Percentiles rank a stretch among this genome's conserved stretches.
phyloP scores from a whole-genome alignment of 2,888 invertebrate species.

The Metacarcinus magister region DNA sequence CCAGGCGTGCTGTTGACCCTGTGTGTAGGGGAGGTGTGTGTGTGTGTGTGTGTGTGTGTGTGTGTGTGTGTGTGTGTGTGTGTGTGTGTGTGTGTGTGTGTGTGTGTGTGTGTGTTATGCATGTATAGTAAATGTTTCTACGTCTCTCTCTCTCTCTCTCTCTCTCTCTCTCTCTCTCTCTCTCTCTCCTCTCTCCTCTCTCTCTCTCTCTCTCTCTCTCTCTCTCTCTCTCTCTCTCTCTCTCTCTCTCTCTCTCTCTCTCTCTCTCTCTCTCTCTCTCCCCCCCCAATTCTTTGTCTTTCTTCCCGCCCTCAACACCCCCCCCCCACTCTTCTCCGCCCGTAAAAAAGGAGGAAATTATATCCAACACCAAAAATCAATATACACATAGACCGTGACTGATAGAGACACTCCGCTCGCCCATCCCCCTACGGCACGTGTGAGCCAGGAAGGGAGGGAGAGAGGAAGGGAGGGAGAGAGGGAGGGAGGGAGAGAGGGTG shows the following conservation, averaged over 20 bases:
- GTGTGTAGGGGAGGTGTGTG: neutral
- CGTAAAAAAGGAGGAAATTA: constrained; percentile 63
- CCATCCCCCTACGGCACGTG: constrained; percentile 1
- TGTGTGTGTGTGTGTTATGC: neutral
- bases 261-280: neutral
- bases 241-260: neutral
- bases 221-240: neutral
- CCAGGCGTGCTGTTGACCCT: constrained; percentile 15
- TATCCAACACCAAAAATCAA: constrained; percentile 71
- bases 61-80: constrained; percentile 43
- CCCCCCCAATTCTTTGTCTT: neutral
- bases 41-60: constrained; percentile 22
- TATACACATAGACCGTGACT: constrained; percentile 68
- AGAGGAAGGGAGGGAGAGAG: neutral
- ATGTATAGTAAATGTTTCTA: neutral
- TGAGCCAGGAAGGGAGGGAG: neutral
- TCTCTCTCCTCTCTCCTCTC: neutral
- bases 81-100: neutral
- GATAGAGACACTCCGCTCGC: constrained; percentile 67
- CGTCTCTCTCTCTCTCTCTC: constrained; percentile 44
- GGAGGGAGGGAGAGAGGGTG: neutral
- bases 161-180: constrained; percentile 51
- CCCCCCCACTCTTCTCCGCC: neutral
- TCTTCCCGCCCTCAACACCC: neutral
- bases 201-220: neutral